Evolutionary conservation across 2,797 vertebrate species (phyloP).

Genomic region (Numenius phaeopus): DNA sequence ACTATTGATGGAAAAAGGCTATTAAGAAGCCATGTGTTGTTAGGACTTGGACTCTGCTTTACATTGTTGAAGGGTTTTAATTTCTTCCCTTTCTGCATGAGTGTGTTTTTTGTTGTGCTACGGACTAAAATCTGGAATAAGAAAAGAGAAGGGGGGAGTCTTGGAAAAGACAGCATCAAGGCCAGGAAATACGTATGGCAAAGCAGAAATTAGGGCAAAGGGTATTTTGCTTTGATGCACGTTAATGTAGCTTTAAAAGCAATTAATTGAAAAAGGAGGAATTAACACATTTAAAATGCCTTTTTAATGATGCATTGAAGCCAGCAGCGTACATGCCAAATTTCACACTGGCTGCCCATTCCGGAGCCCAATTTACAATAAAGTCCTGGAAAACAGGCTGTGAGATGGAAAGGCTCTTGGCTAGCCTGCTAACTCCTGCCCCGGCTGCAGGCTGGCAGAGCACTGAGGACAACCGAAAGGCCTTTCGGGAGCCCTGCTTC

Average conservation of each 20-base stretch:
- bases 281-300: constrained; percentile 67
- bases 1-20: constrained; percentile 30
- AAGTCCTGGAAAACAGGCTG: constrained; percentile 39
- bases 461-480: background rate
- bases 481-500: background rate
- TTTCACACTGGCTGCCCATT: constrained; percentile 35
- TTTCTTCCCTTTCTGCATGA: constrained; percentile 7
- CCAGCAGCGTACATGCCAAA: background rate
- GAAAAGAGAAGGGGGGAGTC: background rate
- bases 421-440: background rate
- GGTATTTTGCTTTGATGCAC: constrained; percentile 3
- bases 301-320: constrained; percentile 65
- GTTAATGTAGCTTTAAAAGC: constrained; percentile 43
- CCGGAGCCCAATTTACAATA: background rate
- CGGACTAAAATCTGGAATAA: background rate
- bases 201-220: constrained; percentile 54
- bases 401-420: constrained; percentile 18
- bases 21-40: constrained; percentile 14
- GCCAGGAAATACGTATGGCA: constrained; percentile 22
- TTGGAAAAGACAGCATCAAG: background rate
- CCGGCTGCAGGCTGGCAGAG: background rate
- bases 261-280: constrained; percentile 61
- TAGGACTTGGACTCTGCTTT: background rate
- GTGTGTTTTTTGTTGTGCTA: constrained; percentile 2
- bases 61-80: constrained; percentile 35